phyloP scores from a whole-genome alignment of 1,140 invertebrate genomes.

The Drosophila cardini region DNA sequence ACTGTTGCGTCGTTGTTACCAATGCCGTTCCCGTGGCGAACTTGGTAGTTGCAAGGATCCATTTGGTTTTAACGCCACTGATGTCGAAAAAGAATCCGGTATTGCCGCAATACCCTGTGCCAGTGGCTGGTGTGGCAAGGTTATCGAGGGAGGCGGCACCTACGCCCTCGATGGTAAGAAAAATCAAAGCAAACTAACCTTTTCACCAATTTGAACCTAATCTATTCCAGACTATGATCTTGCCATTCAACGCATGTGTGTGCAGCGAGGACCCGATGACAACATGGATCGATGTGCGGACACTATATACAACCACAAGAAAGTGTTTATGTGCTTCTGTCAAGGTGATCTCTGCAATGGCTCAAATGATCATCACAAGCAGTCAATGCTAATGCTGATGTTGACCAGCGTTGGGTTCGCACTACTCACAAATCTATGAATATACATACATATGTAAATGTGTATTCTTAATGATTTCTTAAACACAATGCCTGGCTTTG shows the following conservation, averaged over 20 bases:
- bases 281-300: slow-evolving; percentile 94
- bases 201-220: neutral
- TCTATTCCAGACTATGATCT: slow-evolving; percentile 90
- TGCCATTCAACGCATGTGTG: slow-evolving; percentile 94
- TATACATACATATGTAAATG: too few species aligned
- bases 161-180: slow-evolving; percentile 87
- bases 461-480: neutral
- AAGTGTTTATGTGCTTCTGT: slow-evolving; percentile 96
- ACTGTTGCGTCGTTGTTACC: slow-evolving; percentile 89
- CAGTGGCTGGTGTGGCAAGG: slow-evolving; percentile 97
- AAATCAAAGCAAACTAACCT: neutral
- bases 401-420: neutral
- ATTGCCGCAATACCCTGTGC: slow-evolving; percentile 92
- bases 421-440: neutral
- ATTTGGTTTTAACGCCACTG: slow-evolving; percentile 91
- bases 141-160: slow-evolving; percentile 91
- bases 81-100: slow-evolving; percentile 88
- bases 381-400: neutral
- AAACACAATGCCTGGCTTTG: slow-evolving; percentile 2
- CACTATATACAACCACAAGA: slow-evolving; percentile 91
- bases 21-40: slow-evolving; percentile 94
- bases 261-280: slow-evolving; percentile 93
- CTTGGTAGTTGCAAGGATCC: slow-evolving; percentile 95
- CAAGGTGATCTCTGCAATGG: slow-evolving; percentile 94
- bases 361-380: neutral